Conservation (phyloP, 2,888 invertebrate species). For the Volucella inflata region DNA sequence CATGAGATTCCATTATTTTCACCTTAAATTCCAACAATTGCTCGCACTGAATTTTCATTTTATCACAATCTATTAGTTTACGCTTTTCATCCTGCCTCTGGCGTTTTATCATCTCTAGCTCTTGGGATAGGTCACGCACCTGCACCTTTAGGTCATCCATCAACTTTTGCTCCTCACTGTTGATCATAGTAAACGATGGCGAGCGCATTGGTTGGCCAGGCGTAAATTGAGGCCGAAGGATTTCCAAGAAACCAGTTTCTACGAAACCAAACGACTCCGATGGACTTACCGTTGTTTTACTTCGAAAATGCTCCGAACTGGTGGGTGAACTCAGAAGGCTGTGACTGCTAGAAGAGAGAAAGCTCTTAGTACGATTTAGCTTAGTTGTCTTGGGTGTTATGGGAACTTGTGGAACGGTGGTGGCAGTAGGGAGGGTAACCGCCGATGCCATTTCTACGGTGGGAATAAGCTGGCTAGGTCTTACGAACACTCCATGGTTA, state of each 20-base stretch:
- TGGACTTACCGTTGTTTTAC: slow-evolving; percentile 83
- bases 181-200: slow-evolving; percentile 83
- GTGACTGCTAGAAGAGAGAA: slow-evolving; percentile 88
- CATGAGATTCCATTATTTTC: slow-evolving; percentile 95
- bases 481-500: slow-evolving; percentile 97
- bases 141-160: slow-evolving; percentile 88
- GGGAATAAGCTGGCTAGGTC: slow-evolving; percentile 91
- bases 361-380: slow-evolving; percentile 87
- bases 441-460: slow-evolving; percentile 86
- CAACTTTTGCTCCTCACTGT: slow-evolving; percentile 88
- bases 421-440: background rate
- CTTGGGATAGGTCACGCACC: slow-evolving; percentile 94
- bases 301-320: slow-evolving; percentile 76
- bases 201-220: slow-evolving; percentile 92
- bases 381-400: slow-evolving; percentile 73
- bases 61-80: slow-evolving; percentile 94
- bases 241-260: slow-evolving; percentile 96
- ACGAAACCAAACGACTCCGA: slow-evolving; percentile 89
- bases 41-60: slow-evolving; percentile 94
- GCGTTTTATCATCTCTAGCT: slow-evolving; percentile 93
- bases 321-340: slow-evolving; percentile 84
- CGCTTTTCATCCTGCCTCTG: slow-evolving; percentile 95
- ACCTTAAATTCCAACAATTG: slow-evolving; percentile 96
- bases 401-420: slow-evolving; percentile 56
- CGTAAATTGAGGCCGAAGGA: slow-evolving; percentile 93